Base-by-base conservation (phyloP, 1,140 invertebrate species). In the Penaeus chinensis region DNA sequence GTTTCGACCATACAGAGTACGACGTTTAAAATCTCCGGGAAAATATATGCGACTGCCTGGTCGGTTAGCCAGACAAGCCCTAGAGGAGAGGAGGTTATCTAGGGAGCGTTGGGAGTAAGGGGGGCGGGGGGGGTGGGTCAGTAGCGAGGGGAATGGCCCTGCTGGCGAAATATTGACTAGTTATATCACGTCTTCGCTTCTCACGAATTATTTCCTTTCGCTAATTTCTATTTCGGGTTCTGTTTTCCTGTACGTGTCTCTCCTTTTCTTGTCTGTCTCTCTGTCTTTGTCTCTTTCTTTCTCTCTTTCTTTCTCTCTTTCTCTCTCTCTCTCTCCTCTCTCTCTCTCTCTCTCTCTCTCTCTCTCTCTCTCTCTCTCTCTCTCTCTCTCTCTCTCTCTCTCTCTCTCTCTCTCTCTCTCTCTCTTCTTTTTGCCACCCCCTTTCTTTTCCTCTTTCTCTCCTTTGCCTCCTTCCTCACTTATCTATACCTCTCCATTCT, bases 331-430 rank as follows among this genome's bases (percentile, higher is more conserved):
- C 61, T 82, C 61, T 62, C 47, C 22, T 62, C 54, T 65, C 24
- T 82, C n/a, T 82, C 54, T 61, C n/a, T 63, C 79, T 63, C 47
- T 61, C 54, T 76, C 82, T 76, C 66, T 61, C 82, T 76, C 82
- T 84, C 66, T 84, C 82, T 74, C 71, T 61, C 66, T 77, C 82
- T 77, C 69, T 61, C 71, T 61, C 69, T 54, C 66, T 60, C 65
- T 60, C 66, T 60, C 65, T 54, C 66, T 24, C 66, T 60, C 32
- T 60, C 82, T 42, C 65, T 71, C 27, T n/a, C 8, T 24, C 1
- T n/a, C 11, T 32, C 63, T 4, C 20, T 27, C 24, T 20, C 42
- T 4, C 69, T 42, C 8, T 63, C n/a, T 2, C 37, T 47, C 60
- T 74, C 24, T 47, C 54, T 3, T 54, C n/a, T 37, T 65, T 54